Base-by-base conservation (phyloP, 2,113 vertebrate genomes). In the Amphilophus citrinellus region DNA sequence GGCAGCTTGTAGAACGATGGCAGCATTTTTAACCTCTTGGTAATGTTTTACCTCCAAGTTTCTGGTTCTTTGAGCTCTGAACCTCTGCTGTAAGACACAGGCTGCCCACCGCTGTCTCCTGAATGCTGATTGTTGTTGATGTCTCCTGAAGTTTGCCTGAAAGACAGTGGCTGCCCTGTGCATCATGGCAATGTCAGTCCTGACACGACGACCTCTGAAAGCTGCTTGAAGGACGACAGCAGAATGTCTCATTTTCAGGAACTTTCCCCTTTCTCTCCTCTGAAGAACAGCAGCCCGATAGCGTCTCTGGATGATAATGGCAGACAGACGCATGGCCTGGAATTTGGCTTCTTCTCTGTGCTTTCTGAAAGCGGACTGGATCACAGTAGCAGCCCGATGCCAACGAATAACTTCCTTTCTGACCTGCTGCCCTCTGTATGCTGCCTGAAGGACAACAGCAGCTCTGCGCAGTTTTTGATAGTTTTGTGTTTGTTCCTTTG, bases 111-210 rank as follows among this genome's bases (percentile, higher is more conserved):
- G 44, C 11, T 96, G 60, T 22, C 79, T 94, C 80, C 78, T 92
- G 62, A 96, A 98, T 39, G 75, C 22, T 0, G 39, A 76, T 24
- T 84, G 95, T 50, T 96, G 93, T 22, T 80, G 96, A n/a, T 93
- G 44, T 91, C 95, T 96, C 83, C 92, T 94, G 76, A 96, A 97
- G 65, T 87, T 66, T 6, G 96, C 90, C 71, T 99, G 98, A 88
- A 99, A 96, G 37, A 95, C 5, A 4, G 66, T 81, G 18, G 96
- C 96, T 20, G 97, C 96, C 0, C 1, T 76, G 17, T 86, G 88
- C 88, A 91, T 84, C 3, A 50, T 14, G 42, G 75, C 35, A 6
- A 96, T 24, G 2, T 77, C 76, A 42, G 13, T 94, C 66, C 97
- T 96, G 20, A 89, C 85, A 80, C 53, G 91, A 4, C 75, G 4